Conservation (phyloP, 2,888 invertebrate genomes). For the Orthonevra nobilis region DNA sequence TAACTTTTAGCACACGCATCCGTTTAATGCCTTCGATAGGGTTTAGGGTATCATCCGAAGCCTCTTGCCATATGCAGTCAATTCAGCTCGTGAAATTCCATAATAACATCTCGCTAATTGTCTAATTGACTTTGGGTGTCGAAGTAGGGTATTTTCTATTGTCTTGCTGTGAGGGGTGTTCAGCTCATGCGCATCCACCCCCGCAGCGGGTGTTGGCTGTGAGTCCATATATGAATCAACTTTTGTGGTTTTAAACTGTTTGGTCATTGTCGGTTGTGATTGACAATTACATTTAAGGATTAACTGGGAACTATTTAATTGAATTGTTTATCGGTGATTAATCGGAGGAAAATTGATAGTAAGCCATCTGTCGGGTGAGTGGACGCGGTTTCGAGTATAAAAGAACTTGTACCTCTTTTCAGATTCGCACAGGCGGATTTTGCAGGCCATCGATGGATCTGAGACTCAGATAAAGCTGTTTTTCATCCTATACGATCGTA, state of each 20-base stretch:
- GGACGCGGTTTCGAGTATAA: too few relatives aligned
- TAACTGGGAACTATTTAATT: slow-evolving; percentile 60
- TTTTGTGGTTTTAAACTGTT: slow-evolving; percentile 64
- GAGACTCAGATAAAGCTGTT: too few relatives aligned
- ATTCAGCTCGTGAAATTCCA: slow-evolving; percentile 62
- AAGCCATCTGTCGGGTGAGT: slow-evolving; percentile 60
- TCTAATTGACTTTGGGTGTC: slow-evolving; percentile 57
- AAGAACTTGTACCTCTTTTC: too few relatives aligned
- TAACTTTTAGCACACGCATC: slow-evolving; percentile 43
- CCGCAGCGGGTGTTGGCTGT: slow-evolving; percentile 29
- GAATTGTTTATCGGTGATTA: slow-evolving; percentile 68
- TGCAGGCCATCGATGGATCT: too few relatives aligned
- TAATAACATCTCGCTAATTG: slow-evolving; percentile 69
- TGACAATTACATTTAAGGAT: slow-evolving; percentile 59
- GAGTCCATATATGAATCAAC: neutral
- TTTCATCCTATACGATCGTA: too few relatives aligned
- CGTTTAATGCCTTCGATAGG: slow-evolving; percentile 5
- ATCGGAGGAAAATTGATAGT: slow-evolving; percentile 19
- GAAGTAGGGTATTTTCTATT: neutral
- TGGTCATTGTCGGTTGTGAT: slow-evolving; percentile 62
- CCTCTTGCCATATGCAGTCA: slow-evolving; percentile 29
- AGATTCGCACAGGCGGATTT: too few relatives aligned
- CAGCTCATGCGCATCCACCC: slow-evolving; percentile 44
- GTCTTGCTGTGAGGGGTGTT: slow-evolving; percentile 11
- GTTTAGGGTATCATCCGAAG: slow-evolving; percentile 20